Conservation (phyloP, 2,888 invertebrate genomes). For the Drosophila kanekoi region DNA sequence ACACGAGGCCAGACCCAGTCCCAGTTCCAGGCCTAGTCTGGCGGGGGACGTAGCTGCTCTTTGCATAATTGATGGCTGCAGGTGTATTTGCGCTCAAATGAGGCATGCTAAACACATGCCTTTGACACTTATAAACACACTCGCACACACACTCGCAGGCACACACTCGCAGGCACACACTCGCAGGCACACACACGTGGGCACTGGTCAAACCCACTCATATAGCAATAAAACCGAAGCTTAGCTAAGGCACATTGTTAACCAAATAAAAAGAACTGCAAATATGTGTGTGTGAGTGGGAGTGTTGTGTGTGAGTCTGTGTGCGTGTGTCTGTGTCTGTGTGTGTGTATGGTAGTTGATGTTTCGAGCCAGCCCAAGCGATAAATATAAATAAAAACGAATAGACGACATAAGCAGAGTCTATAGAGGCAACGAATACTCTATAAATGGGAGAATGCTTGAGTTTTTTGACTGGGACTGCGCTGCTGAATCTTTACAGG, state of each 20-base stretch:
- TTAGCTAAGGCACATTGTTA: slow-evolving; percentile 36
- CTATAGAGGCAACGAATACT: slow-evolving; percentile 6
- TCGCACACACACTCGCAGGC: slow-evolving; percentile 3
- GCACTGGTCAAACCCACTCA: slow-evolving; percentile 27
- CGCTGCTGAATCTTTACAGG: too few relatives aligned
- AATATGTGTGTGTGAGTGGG: slow-evolving; percentile 25
- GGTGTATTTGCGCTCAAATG: slow-evolving; percentile 80
- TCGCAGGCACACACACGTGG: slow-evolving; percentile 3
- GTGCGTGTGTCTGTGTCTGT: too few relatives aligned
- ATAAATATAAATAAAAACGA: slow-evolving; percentile 58
- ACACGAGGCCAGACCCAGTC: neutral
- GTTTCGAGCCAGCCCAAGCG: slow-evolving; percentile 29
- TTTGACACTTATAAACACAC: slow-evolving; percentile 70
- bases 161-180: neutral
- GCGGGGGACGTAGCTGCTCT: slow-evolving; percentile 47
- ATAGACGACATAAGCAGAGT: slow-evolving; percentile 45
- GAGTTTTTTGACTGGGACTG: too few relatives aligned
- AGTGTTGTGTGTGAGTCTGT: neutral
- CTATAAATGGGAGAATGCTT: slow-evolving; percentile 14
- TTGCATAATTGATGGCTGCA: slow-evolving; percentile 81
- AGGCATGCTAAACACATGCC: slow-evolving; percentile 79
- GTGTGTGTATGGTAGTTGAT: slow-evolving; percentile 37
- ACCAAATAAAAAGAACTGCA: slow-evolving; percentile 53
- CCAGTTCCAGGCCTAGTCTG: neutral
- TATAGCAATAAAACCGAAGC: slow-evolving; percentile 55